Conservation (phyloP, 1,140 invertebrate genomes). For the Pollicipes pollicipes region DNA sequence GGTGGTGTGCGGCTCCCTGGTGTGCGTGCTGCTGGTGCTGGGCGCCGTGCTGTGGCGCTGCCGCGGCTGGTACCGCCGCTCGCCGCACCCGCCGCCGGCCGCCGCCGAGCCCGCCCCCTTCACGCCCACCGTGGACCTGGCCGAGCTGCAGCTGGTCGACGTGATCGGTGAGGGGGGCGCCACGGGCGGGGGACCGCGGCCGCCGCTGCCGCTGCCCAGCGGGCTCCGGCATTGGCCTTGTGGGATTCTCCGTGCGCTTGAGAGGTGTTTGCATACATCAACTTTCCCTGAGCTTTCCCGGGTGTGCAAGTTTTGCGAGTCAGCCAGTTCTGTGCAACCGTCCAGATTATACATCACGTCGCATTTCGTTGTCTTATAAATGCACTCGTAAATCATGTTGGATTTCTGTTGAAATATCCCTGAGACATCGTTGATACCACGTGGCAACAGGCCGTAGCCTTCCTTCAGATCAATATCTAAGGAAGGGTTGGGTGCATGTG, state of each 20-base stretch:
- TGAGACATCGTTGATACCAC: background rate
- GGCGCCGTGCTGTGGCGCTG: background rate
- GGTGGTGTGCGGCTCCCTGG: background rate
- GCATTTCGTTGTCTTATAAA: too few species aligned
- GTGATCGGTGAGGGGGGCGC: background rate
- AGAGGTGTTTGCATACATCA: too few species aligned
- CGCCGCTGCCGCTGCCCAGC: background rate
- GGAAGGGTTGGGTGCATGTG: constrained; percentile 8
- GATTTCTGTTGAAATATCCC: background rate
- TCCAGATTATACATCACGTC: too few species aligned
- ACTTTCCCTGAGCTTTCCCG: too few species aligned
- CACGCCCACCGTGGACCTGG: background rate
- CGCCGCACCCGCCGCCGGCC: too few species aligned
- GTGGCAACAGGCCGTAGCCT: background rate
- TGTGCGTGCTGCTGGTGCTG: background rate
- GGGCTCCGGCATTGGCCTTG: background rate
- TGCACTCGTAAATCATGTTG: background rate
- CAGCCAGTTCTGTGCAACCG: too few species aligned
- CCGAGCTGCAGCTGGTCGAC: background rate
- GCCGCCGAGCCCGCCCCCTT: background rate
- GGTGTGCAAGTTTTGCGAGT: too few species aligned
- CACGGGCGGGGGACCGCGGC: background rate
- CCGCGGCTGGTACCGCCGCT: too few species aligned
- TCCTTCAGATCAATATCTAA: background rate
- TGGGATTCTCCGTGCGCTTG: background rate